Evolutionary conservation across 1,140 invertebrate genomes (phyloP).

Genomic region (Danaus plexippus): DNA sequence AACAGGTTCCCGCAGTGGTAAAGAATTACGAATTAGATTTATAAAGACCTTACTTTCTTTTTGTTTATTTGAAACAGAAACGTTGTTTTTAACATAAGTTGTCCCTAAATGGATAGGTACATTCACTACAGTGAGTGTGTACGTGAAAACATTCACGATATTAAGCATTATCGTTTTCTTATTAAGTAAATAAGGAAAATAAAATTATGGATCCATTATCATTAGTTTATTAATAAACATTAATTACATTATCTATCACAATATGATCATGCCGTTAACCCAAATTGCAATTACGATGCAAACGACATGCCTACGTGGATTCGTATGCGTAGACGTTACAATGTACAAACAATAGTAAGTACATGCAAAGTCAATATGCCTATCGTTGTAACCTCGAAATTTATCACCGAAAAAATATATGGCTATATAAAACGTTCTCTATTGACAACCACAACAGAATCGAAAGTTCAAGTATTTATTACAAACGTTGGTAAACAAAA

Average conservation of each 20-base stretch:
- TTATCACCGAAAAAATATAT: slow-evolving; percentile 19
- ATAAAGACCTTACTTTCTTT: too few species aligned
- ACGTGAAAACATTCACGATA: too few species aligned
- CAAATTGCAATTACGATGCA: slow-evolving; percentile 30
- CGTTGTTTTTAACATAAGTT: too few species aligned
- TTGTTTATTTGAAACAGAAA: too few species aligned
- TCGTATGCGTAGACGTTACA: slow-evolving; percentile 16
- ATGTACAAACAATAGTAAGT: too few species aligned
- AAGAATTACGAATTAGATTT: too few species aligned
- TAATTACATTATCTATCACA: slow-evolving; percentile 24
- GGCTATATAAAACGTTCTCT: slow-evolving; percentile 5
- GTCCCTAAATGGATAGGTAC: too few species aligned
- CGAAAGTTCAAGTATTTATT: slow-evolving; percentile 4
- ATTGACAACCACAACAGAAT: slow-evolving; percentile 4
- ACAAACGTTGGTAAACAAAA: slow-evolving; percentile 30
- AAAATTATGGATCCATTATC: slow-evolving; percentile 24
- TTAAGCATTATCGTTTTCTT: neutral
- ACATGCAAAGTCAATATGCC: slow-evolving; percentile 19
- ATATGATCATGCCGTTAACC: slow-evolving; percentile 29
- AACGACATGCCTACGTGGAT: slow-evolving; percentile 30
- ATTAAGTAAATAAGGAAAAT: slow-evolving; percentile 36
- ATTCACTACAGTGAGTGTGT: too few species aligned
- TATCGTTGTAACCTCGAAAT: slow-evolving; percentile 24
- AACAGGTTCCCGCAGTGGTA: too few species aligned
- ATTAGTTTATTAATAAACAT: slow-evolving; percentile 20